Evolutionary conservation across 2,888 invertebrate genomes (phyloP), one percentile per base, ranked within the genome.

Genomic region (Schizotus pectinicornis): DNA sequence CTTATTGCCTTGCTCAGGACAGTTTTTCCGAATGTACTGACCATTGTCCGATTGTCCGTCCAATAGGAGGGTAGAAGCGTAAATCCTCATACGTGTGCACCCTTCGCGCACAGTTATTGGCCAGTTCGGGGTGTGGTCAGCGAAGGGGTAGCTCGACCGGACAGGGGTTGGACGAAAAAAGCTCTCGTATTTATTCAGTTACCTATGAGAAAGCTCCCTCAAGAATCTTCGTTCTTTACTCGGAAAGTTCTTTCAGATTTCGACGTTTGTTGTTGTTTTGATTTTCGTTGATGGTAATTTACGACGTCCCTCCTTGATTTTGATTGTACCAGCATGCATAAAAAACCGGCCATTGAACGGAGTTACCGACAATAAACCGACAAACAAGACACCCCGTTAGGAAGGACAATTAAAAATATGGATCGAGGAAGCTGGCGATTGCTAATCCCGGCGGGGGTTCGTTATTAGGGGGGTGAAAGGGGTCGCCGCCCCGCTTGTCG

Each of bases 121-220:
- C 77, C 77, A 78, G 65, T 70, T 48, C 54, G 62, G 76, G 77
- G 77, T 70, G 77, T 78, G 79, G 79, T 78, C 78, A 79, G 69
- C 64, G 37, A 62, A 70, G 71, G 74, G 76, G 75, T 74, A 67
- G 71, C 52, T 53, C 50, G 54, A 62, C 71, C 68, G 74, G 68
- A 68, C 67, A 67, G 64, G 72, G 70, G 74, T 75, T 74, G 77
- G 74, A 53, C 58, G 66, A 67, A 67, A 64, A 67, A 64, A 61
- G 56, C 53, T 62, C 57, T 52, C 52, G 43, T 54, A 6, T 42
- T 46, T 46, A 46, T 49, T 32, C 42, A 43, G 13, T 53, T 49
- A 58, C 58, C 61, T 54, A 55, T 55, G 42, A 30, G 52, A 52
- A 45, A 30, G 11, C 22, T 11, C 2, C 8, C 5, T 14, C 8